Evolutionary conservation across 2,888 invertebrate species (phyloP), one percentile per base, ranked within the genome.

Genomic region (Agonopterix heracliana): DNA sequence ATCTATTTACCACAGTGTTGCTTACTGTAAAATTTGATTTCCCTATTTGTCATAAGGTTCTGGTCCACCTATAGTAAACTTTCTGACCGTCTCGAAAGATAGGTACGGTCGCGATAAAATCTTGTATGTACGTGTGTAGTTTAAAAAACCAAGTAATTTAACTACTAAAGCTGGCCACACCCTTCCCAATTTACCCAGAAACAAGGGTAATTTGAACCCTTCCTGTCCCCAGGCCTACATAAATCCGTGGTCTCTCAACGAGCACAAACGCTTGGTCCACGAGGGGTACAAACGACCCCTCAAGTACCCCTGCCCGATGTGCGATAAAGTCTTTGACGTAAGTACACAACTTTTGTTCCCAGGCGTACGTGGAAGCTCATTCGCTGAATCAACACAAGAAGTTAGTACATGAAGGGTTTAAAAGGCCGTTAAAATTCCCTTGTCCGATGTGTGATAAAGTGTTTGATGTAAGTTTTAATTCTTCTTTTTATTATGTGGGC

Each of bases 361-460:
- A 86, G 86, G 76, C 79, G 0, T 87, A 86, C 51, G 67, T 78
- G 9, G 76, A 68, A 55, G 57, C 53, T 0, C 84, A 81, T 81
- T 69, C 74, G 0, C 52, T 87, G 11, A 73, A 59, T 0, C 71
- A 81, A 2, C 86, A 87, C 60, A 64, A 68, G 50, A 60, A 69
- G 0, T 54, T 71, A 9, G 55, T 60, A 0, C 86, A 87, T 60
- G 87, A 86, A 9, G 86, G 86, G 0, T 71, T 68, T 49, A 81
- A 79, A 47, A 57, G 81, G 1, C 82, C 85, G 0, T 52, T 79
- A 9, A 71, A 73, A 17, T 82, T 61, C 45, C 79, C 81, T 0
- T 86, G 86, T 40, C 60, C 78, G 0, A 67, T 81, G 69, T 86
- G 86, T 38, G 81, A 84, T 12, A 84, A 82, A 40, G 68, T 81